Conservation (phyloP, 37 sponge, comb jelly and placozoan genomes). For the Diacarnus erythraeanus region DNA sequence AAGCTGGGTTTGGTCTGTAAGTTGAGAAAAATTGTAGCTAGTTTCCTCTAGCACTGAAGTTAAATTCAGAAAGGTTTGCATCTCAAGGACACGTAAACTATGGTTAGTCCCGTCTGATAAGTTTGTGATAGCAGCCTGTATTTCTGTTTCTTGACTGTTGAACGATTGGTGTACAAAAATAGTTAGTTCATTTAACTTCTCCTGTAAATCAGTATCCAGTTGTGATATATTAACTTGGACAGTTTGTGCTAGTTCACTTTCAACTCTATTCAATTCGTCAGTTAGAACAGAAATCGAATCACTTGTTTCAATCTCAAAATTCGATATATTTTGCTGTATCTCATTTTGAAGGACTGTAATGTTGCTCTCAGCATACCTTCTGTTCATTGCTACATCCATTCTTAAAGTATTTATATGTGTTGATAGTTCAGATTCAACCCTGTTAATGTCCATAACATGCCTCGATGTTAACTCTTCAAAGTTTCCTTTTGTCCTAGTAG, state of each 20-base stretch:
- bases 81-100: neutral
- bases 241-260: neutral
- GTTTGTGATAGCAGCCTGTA: neutral
- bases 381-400: neutral
- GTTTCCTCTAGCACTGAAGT: neutral
- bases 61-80: neutral
- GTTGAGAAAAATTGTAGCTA: neutral
- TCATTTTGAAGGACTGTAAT: neutral
- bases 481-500: neutral
- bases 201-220: neutral
- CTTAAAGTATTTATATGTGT: neutral
- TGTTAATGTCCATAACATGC: neutral
- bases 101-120: neutral
- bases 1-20: neutral
- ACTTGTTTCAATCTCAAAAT: neutral
- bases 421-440: neutral
- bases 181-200: neutral
- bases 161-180: neutral
- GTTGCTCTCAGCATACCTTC: neutral
- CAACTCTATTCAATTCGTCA: neutral
- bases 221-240: neutral
- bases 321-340: neutral
- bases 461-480: neutral
- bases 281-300: neutral
- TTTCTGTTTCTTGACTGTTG: neutral